Evolutionary conservation across 2,888 invertebrate species (phyloP).

Genomic region (Callimorpha dominula): DNA sequence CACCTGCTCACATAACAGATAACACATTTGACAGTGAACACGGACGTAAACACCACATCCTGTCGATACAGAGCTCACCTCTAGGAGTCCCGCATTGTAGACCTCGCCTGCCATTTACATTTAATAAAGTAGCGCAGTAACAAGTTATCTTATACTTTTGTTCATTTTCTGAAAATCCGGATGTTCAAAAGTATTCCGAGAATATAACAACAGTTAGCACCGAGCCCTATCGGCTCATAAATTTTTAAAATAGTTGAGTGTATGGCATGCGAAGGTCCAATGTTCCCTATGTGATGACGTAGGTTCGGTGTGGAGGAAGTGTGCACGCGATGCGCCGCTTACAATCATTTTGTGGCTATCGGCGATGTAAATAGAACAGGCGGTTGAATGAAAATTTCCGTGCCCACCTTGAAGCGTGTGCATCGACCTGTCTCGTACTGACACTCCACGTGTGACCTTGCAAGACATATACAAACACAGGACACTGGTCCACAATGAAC

Average conservation of each 20-base stretch:
- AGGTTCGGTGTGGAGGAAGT: constrained; percentile 72
- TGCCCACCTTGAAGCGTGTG: constrained; percentile 81
- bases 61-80: constrained; percentile 47
- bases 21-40: constrained; percentile 83
- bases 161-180: constrained; percentile 62
- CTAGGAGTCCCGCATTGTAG: constrained; percentile 27
- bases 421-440: constrained; percentile 80
- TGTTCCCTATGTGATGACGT: constrained; percentile 58
- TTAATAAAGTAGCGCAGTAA: constrained; percentile 25
- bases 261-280: constrained; percentile 69
- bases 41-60: constrained; percentile 76
- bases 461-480: constrained; percentile 74
- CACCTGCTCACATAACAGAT: constrained; percentile 83
- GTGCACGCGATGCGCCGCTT: constrained; percentile 76
- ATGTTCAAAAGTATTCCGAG: constrained; percentile 72
- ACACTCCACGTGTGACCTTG: constrained; percentile 81
- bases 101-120: constrained; percentile 41
- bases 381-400: constrained; percentile 83
- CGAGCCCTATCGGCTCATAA: constrained; percentile 34
- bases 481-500: constrained; percentile 65
- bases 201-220: constrained; percentile 55
- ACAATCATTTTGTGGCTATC: constrained; percentile 70
- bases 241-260: constrained; percentile 44
- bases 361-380: constrained; percentile 81
- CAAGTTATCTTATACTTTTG: constrained; percentile 47